phyloP scores from a whole-genome alignment of 2,797 vertebrate genomes.

The Melanotaenia parkinsoni region DNA sequence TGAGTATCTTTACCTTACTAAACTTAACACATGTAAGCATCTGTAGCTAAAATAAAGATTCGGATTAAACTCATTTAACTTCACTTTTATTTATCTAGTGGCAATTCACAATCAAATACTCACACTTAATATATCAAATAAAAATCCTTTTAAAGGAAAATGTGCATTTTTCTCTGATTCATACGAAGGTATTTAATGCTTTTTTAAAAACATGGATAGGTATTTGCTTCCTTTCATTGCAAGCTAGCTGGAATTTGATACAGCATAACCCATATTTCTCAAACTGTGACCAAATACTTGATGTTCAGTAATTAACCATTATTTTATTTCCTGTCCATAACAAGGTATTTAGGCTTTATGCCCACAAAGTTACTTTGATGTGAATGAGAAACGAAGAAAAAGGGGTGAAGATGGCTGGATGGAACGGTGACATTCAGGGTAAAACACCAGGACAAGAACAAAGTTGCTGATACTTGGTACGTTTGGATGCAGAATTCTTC shows the following conservation, averaged over 20 bases:
- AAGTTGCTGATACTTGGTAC: no score
- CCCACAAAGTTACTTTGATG: background rate
- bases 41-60: background rate
- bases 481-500: no score
- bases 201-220: no score
- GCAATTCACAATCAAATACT: no score
- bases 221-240: no score
- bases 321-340: background rate
- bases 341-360: background rate
- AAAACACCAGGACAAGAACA: no score
- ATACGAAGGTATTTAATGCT: no score
- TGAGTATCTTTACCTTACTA: background rate
- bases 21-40: background rate
- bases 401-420: background rate
- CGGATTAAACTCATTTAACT: background rate
- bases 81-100: background rate
- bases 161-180: no score
- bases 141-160: background rate
- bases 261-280: no score
- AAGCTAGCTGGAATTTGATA: background rate
- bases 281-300: background rate
- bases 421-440: no score
- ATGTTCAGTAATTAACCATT: background rate
- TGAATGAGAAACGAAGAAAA: background rate
- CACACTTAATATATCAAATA: no score